Base-by-base conservation (phyloP, 2,113 vertebrate species). In the Mus spicilegus region DNA sequence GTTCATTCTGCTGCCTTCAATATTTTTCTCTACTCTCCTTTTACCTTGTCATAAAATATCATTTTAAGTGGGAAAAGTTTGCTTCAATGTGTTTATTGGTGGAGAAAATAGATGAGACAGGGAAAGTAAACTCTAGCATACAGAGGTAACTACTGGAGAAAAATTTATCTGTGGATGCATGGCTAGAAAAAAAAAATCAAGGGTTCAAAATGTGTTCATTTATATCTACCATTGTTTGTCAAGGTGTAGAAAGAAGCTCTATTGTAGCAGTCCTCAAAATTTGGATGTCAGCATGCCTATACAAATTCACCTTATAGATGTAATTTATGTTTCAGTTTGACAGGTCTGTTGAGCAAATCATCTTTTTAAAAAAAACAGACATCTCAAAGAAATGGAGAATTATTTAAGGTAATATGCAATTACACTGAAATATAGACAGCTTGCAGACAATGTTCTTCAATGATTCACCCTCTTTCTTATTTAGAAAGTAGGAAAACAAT, bases 361-460 rank as follows among this genome's bases (percentile, higher is more conserved):
- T 19, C 16, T 78, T n/a, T 84, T 88, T 3, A 24, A 33, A 75
- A 75, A 89, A 33, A 73, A 10, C 1, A 96, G 89, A 75, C 11
- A 77, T 96, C 70, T 88, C 51, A 73, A 87, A 73, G 75, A 16
- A 94, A 54, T 22, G 39, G 4, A 93, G 80, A 96, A 86, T 93
- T 76, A 78, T 89, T 78, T 93, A 84, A 96, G 51, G 9, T 7
- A 77, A 3, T 58, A 1, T 85, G 80, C 91, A 93, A 90, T 95
- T 95, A 97, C 65, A 95, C 1, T 73, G 75, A 96, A 97, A 96
- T 58, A 92, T 20, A 95, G 91, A 96, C 13, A 97, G 92, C 28
- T 10, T 73, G 36, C 51, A 95, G 11, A 91, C 9, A 90, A 70
- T 82, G 73, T 88, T 90, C 24, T 24, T 86, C 90, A 96, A 0